Conservation (phyloP, 2,113 vertebrate species). For the Pyxicephalus adspersus region DNA sequence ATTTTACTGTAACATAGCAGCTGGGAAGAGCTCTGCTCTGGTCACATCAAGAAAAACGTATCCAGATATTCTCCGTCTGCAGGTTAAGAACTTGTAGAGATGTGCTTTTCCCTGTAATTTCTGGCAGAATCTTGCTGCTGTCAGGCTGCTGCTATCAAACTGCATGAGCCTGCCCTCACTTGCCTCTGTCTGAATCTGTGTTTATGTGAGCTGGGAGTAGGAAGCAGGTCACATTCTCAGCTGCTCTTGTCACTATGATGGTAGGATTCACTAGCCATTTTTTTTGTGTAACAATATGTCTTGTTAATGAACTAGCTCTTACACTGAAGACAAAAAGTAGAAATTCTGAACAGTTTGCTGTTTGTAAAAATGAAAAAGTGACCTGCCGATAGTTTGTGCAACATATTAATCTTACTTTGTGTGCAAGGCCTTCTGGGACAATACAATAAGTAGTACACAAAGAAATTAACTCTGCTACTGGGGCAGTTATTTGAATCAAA, state of each 20-base stretch:
- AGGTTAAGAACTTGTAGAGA: slow-evolving; percentile 44
- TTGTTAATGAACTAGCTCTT: slow-evolving; percentile 33
- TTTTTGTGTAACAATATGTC: slow-evolving; percentile 49
- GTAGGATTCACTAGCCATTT: background rate
- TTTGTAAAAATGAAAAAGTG: background rate
- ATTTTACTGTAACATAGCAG: slow-evolving; percentile 7
- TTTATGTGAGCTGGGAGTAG: slow-evolving; percentile 40
- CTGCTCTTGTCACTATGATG: slow-evolving; percentile 52
- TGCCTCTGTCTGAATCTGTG: slow-evolving; percentile 48
- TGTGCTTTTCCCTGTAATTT: slow-evolving; percentile 9
- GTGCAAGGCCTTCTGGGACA: too few species aligned
- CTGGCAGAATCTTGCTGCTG: slow-evolving; percentile 45
- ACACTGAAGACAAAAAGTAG: background rate
- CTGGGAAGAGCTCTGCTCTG: background rate
- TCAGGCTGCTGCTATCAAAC: slow-evolving; percentile 50
- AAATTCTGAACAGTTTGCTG: background rate
- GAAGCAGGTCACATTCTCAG: slow-evolving; percentile 46
- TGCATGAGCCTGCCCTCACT: slow-evolving; percentile 37
- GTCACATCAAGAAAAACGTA: slow-evolving; percentile 1
- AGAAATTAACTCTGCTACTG: too few species aligned
- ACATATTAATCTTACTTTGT: too few species aligned
- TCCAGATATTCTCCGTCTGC: background rate
- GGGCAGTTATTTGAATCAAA: too few species aligned
- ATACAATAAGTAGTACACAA: too few species aligned
- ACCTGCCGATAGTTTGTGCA: background rate